Evolutionary conservation across 2,888 invertebrate genomes (phyloP).

Genomic region (Brachypterus glaber): DNA sequence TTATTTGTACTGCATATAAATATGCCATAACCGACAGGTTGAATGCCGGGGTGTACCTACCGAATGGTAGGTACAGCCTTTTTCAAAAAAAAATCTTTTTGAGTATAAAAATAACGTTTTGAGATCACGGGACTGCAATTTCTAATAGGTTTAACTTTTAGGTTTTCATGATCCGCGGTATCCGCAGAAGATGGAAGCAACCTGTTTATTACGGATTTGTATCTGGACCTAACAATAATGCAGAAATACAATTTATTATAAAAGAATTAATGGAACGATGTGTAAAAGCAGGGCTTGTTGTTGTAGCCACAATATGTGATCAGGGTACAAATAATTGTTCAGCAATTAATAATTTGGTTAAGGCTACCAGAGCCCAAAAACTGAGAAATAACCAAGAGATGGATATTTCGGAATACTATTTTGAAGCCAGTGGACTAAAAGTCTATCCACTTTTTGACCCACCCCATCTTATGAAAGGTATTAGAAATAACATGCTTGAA

Average conservation of each 20-base stretch:
- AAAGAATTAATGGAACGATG: neutral
- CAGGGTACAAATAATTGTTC: slow-evolving; percentile 11
- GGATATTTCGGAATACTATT: slow-evolving; percentile 1
- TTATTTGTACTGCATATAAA: no score
- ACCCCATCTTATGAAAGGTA: slow-evolving; percentile 15
- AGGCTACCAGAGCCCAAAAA: neutral
- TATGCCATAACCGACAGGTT: no score
- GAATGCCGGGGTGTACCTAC: no score
- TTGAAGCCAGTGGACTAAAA: slow-evolving; percentile 5
- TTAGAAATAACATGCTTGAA: slow-evolving; percentile 13
- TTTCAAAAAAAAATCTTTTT: no score
- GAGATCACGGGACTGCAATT: no score
- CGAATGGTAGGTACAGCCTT: no score
- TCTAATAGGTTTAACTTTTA: slow-evolving; percentile 4
- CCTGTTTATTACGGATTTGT: slow-evolving; percentile 15
- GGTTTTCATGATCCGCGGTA: slow-evolving; percentile 16
- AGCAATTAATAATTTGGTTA: slow-evolving; percentile 11
- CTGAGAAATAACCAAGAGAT: neutral
- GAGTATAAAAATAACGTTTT: no score
- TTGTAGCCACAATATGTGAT: slow-evolving; percentile 15
- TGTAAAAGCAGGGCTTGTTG: slow-evolving; percentile 2
- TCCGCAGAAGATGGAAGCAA: slow-evolving; percentile 16
- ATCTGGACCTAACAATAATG: neutral
- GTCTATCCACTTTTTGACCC: slow-evolving; percentile 15
- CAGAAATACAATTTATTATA: neutral